phyloP scores from a whole-genome alignment of 2,113 vertebrate genomes.

The Tupaia chinensis region DNA sequence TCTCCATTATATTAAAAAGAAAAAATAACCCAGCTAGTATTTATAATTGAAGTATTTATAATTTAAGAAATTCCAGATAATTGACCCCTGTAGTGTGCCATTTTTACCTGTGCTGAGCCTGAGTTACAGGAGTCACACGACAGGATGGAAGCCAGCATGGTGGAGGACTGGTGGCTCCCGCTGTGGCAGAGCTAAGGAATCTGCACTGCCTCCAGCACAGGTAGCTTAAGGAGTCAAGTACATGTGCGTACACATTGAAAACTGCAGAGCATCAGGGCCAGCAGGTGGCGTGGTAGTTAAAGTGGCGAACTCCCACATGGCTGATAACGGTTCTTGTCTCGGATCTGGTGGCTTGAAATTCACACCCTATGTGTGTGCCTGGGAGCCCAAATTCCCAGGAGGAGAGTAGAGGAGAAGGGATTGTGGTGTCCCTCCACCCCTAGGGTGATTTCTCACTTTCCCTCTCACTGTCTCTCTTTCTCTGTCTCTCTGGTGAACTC shows the following conservation, averaged over 20 bases:
- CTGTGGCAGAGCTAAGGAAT: neutral
- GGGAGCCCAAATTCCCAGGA: no score
- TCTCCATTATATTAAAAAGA: neutral
- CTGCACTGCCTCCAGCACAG: neutral
- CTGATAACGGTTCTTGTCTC: no score
- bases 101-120: neutral
- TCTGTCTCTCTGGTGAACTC: no score
- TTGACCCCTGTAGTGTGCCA: neutral
- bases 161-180: rapidly evolving
- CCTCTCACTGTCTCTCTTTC: no score
- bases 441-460: no score
- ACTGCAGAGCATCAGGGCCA: neutral
- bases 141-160: neutral
- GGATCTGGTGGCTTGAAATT: no score
- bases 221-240: neutral
- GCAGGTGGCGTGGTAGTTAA: no score
- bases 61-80: neutral
- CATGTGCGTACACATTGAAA: neutral
- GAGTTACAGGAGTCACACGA: neutral
- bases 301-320: no score
- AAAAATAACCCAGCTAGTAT: neutral
- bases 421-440: no score
- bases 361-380: no score
- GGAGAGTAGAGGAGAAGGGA: no score
- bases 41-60: neutral